A percentile compares a stretch with the other conserved stretches of the same genome.
phyloP scores from a whole-genome alignment of 2,113 vertebrate species.

The Harpagus bidentatus region DNA sequence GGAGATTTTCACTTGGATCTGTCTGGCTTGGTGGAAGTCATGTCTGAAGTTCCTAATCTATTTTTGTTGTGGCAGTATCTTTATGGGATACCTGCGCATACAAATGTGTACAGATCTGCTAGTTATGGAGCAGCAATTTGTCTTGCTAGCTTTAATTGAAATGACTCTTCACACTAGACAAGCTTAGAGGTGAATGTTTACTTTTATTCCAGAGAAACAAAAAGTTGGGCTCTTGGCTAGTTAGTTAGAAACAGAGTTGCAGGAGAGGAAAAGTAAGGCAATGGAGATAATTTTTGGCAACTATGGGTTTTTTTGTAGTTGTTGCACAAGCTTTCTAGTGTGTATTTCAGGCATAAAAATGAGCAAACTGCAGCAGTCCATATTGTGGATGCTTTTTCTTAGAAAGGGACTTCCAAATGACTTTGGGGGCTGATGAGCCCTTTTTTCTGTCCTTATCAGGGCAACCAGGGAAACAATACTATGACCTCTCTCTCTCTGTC shows the following conservation, averaged over 20 bases:
- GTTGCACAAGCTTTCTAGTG: background rate
- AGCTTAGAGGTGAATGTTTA: background rate
- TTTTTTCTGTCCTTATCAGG: background rate
- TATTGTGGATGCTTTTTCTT: background rate
- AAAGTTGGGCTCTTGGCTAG: background rate
- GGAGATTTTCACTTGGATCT: background rate
- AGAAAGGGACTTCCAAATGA: background rate
- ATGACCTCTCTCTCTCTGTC: accelerated
- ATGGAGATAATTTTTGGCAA: background rate
- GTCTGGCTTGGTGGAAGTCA: background rate
- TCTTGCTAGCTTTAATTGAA: background rate
- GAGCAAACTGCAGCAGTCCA: background rate
- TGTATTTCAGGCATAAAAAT: background rate
- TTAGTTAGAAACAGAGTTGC: background rate
- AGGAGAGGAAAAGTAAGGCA: background rate
- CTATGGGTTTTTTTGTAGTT: background rate
- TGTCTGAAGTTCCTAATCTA: background rate
- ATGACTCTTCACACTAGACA: background rate
- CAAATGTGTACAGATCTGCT: background rate
- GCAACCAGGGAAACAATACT: background rate
- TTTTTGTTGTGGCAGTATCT: background rate
- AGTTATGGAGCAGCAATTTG: background rate
- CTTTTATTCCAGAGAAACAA: background rate
- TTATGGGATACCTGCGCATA: background rate
- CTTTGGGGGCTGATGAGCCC: background rate